Evolutionary conservation across 2,888 invertebrate species (phyloP).

Genomic region (Diadegma fenestrale): DNA sequence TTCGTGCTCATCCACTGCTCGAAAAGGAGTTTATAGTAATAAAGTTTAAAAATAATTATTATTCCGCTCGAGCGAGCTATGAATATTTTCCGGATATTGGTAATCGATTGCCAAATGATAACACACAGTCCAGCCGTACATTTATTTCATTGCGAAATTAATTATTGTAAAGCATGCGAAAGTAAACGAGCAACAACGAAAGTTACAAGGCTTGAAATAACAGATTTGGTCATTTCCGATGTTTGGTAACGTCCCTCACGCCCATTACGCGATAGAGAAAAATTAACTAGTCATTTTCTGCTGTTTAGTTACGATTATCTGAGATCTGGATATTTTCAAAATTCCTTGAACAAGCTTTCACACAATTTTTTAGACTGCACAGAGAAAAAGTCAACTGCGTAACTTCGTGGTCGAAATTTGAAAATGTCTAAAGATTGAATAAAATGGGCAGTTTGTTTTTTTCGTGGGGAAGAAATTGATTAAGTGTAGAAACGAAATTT

Average conservation of each 20-base stretch:
- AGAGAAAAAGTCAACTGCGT: no score
- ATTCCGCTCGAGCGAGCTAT: constrained; percentile 24
- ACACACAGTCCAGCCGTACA: not conserved
- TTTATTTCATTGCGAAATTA: constrained; percentile 1
- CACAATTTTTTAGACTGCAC: not conserved
- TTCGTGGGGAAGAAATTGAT: not conserved
- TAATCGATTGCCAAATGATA: constrained; percentile 18
- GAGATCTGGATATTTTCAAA: not conserved
- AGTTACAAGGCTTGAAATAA: constrained; percentile 8
- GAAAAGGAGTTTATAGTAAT: not conserved
- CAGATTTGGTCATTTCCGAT: constrained; percentile 5
- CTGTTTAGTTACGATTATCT: not conserved
- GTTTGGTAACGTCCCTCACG: constrained; percentile 6
- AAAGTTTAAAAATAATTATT: constrained; percentile 7
- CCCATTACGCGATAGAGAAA: not conserved
- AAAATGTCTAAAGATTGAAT: no score
- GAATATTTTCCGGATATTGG: constrained; percentile 22
- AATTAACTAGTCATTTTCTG: not conserved
- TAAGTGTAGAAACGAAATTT: not conserved
- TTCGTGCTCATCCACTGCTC: constrained; percentile 32
- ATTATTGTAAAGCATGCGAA: constrained; percentile 12
- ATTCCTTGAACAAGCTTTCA: no score
- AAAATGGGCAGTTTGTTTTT: no score
- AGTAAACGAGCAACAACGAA: not conserved
- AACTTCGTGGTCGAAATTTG: no score